A percentile compares a stretch with the other conserved stretches of the same genome.
These are phyloP conservation scores for Lucilia cuprina DNA, from an alignment of 1,140 invertebrate genomes.

Conservation along the genomic window DNA sequence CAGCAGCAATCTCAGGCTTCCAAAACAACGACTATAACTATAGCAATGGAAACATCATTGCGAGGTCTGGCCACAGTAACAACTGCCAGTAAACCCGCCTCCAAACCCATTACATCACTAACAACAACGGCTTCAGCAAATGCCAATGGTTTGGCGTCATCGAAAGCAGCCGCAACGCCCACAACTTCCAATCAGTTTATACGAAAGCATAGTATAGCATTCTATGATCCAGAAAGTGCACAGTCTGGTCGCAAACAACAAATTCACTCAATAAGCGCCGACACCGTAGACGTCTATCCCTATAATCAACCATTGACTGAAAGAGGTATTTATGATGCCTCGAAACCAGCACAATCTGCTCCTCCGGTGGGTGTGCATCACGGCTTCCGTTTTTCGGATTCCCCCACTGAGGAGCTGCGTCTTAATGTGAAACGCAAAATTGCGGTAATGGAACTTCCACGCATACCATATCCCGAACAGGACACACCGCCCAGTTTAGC, in stretches of 20 bases:
- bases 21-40: neutral
- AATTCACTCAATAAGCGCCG: conserved; percentile 60
- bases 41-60: conserved; percentile 1
- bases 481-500: conserved; percentile 28
- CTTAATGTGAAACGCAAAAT: conserved; percentile 54
- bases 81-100: conserved; percentile 19
- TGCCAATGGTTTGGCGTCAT: neutral
- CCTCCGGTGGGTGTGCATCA: conserved; percentile 45
- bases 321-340: conserved; percentile 28
- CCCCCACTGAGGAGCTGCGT: conserved; percentile 55
- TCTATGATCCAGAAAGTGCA: conserved; percentile 57
- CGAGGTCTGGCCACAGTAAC: conserved; percentile 27
- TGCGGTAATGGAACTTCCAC: conserved; percentile 54
- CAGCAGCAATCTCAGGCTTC: neutral
- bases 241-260: conserved; percentile 57
- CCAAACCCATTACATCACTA: neutral
- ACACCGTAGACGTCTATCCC: conserved; percentile 58
- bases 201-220: conserved; percentile 60
- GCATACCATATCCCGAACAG: conserved; percentile 37
- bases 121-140: conserved; percentile 9
- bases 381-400: conserved; percentile 52
- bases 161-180: neutral
- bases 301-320: conserved; percentile 48
- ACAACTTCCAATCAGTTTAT: conserved; percentile 41
- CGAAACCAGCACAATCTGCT: conserved; percentile 49